phyloP scores from a whole-genome alignment of 2,888 invertebrate species.

The Strigamia transsilvanica region DNA sequence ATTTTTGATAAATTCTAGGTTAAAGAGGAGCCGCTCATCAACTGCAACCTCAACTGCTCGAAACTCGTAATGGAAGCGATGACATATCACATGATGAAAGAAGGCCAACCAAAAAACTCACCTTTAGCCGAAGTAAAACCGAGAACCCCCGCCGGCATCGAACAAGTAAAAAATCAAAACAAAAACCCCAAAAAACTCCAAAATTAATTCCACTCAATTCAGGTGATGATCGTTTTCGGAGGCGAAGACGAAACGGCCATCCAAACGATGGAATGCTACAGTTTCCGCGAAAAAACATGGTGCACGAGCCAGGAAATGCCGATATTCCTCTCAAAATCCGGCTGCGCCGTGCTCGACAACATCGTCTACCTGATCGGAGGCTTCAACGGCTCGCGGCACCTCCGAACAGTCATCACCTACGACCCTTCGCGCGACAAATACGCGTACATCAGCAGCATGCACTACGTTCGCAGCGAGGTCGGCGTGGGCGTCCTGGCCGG shows the following conservation, averaged over 20 bases:
- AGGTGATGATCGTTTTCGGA: constrained; percentile 55
- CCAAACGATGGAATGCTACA: constrained; percentile 55
- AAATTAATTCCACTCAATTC: neutral
- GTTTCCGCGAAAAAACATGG: constrained; percentile 55
- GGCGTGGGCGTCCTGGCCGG: constrained; percentile 59
- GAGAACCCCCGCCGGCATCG: constrained; percentile 54
- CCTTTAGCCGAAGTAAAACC: constrained; percentile 54
- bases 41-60: constrained; percentile 54
- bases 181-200: too few species aligned
- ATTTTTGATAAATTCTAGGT: too few species aligned
- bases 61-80: constrained; percentile 56
- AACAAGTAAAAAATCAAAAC: constrained; percentile 48
- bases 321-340: constrained; percentile 56
- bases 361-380: constrained; percentile 55
- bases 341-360: constrained; percentile 53
- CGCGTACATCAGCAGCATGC: constrained; percentile 58
- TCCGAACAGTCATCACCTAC: constrained; percentile 57
- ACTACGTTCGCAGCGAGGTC: constrained; percentile 60
- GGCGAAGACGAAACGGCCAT: constrained; percentile 55
- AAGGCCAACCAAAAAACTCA: constrained; percentile 43
- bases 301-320: constrained; percentile 54
- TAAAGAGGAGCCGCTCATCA: constrained; percentile 56
- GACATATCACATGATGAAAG: constrained; percentile 55
- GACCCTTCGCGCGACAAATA: constrained; percentile 57
- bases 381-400: constrained; percentile 55